phyloP scores from a whole-genome alignment of 2,113 vertebrate genomes.

The Phrynosoma platyrhinos region DNA sequence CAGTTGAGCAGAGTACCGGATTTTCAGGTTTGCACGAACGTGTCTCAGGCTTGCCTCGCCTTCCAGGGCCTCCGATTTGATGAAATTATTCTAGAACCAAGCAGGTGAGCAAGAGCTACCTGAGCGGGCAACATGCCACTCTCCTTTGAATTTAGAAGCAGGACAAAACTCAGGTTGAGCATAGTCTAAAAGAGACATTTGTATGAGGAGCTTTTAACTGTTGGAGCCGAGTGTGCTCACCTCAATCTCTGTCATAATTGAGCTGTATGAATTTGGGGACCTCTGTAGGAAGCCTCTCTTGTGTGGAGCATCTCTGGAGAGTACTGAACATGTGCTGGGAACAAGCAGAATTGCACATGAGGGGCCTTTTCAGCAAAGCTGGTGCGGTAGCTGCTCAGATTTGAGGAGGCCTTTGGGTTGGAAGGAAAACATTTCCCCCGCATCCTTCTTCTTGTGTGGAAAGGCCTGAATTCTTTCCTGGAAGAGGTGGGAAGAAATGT shows the following conservation, averaged over 20 bases:
- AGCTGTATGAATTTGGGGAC: constrained; percentile 19
- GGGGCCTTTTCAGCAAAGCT: not conserved
- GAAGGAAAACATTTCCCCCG: not conserved
- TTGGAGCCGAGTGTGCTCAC: not conserved
- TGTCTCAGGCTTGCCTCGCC: not conserved
- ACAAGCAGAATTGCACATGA: not conserved
- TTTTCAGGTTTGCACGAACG: not conserved
- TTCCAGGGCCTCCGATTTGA: too few species aligned
- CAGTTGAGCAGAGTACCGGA: not conserved
- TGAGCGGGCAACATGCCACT: not conserved
- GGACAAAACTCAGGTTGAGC: not conserved
- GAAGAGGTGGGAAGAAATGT: not conserved
- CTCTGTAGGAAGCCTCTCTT: not conserved
- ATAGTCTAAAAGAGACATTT: not conserved
- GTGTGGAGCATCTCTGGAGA: not conserved
- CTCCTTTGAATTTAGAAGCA: not conserved
- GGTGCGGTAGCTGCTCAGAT: constrained; percentile 30
- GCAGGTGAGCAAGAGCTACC: not conserved
- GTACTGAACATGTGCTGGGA: not conserved
- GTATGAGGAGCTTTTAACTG: not conserved
- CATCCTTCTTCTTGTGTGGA: too few species aligned
- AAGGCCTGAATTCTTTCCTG: rapidly evolving
- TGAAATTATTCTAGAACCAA: rapidly evolving
- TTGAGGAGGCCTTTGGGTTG: rapidly evolving
- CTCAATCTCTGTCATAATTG: not conserved